Evolutionary conservation across 1,140 invertebrate species (phyloP).

Genomic region (Drosophila nigrodunni): DNA sequence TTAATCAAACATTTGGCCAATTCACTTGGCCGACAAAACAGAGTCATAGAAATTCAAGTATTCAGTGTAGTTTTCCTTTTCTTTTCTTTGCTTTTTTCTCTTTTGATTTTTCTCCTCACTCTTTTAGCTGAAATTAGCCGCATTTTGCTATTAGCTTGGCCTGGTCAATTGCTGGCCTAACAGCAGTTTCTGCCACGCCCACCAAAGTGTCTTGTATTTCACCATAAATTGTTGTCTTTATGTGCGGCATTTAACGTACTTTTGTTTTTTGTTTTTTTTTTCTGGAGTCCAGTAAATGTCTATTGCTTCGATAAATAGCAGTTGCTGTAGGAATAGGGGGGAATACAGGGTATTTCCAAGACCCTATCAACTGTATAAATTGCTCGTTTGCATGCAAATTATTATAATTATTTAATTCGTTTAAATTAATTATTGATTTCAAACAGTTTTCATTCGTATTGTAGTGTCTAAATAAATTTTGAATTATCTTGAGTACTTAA

Average conservation of each 20-base stretch:
- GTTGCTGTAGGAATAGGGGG: background rate
- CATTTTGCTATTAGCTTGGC: constrained; percentile 3
- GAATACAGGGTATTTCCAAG: background rate
- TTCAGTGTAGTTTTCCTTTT: constrained; percentile 5
- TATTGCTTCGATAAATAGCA: constrained; percentile 45
- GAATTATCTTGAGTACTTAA: too few species aligned
- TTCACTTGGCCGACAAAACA: constrained; percentile 39
- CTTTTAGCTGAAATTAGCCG: constrained; percentile 22
- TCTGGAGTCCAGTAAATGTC: constrained; percentile 4
- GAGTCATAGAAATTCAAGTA: constrained; percentile 45
- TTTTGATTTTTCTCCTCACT: background rate
- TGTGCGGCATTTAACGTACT: constrained; percentile 31
- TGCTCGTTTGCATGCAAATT: background rate
- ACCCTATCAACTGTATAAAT: background rate
- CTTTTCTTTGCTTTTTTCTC: background rate
- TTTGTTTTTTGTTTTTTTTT: background rate
- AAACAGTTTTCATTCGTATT: too few species aligned
- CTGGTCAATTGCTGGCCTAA: constrained; percentile 18
- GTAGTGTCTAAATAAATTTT: too few species aligned
- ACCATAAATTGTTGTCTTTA: constrained; percentile 50
- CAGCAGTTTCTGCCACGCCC: constrained; percentile 3
- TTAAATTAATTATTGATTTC: background rate
- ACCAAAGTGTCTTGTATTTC: constrained; percentile 13
- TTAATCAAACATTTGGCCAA: constrained; percentile 56
- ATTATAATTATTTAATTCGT: background rate